Evolutionary conservation across 1,140 invertebrate genomes (phyloP).

Genomic region (Platyscapa corneri): DNA sequence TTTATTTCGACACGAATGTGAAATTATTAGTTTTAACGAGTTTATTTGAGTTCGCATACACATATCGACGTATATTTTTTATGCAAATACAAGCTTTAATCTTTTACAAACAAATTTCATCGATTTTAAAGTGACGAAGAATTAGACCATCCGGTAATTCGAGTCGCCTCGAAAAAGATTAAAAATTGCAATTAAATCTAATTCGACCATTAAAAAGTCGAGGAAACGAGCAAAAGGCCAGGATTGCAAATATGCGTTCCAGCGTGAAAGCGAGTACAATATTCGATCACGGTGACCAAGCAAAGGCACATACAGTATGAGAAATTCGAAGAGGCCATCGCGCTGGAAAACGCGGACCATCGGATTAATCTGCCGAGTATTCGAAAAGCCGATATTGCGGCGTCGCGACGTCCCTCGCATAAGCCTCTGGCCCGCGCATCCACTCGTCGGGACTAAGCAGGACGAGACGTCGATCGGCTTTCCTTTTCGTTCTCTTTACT

Average conservation of each 20-base stretch:
- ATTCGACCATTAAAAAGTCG: not conserved
- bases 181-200: not conserved
- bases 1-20: no score
- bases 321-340: constrained; percentile 66
- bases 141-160: no score
- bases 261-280: not conserved
- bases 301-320: not conserved
- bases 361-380: constrained; percentile 71
- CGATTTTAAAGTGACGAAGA: no score
- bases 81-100: no score
- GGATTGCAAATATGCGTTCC: not conserved
- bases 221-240: not conserved
- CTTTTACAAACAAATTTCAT: no score
- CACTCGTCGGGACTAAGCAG: no score
- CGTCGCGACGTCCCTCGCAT: constrained; percentile 59
- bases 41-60: no score
- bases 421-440: constrained; percentile 60
- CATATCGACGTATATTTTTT: no score
- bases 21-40: no score
- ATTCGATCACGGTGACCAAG: not conserved
- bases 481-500: not conserved
- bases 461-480: not conserved
- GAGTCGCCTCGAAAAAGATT: not conserved
- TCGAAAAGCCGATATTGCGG: constrained; percentile 72
- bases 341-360: constrained; percentile 71